Base-by-base conservation (phyloP, 2,888 invertebrate species). In the Myopa testacea region DNA sequence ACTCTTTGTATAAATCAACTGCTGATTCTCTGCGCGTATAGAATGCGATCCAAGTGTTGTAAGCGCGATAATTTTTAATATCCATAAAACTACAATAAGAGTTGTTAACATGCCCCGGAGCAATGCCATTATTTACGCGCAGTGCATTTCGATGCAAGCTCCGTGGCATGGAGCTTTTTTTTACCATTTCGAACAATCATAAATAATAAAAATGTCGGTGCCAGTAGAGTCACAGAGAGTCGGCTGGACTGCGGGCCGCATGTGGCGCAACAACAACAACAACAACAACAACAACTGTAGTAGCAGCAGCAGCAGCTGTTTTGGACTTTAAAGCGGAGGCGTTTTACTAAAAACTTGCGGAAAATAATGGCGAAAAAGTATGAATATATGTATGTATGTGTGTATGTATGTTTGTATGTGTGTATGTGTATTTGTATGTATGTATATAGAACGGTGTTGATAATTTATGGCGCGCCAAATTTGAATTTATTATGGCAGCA, bases 381-480 rank as follows among this genome's bases (percentile, higher is more conserved):
- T n/a, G n/a, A n/a, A n/a, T n/a, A n/a, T n/a, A n/a, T n/a, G n/a
- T n/a, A n/a, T n/a, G n/a, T 52, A 52, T 19, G 12, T n/a, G 14
- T 34, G 3, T 50, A 34, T 34, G n/a, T 50, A 26, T 50, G 45
- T 50, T 40, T 50, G 26, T 12, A 45, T 55, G 16, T 71, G 62
- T 63, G n/a, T 52, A 52, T 19, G 12, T n/a, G 14, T 34, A 8
- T 50, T 16, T 34, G n/a, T 50, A 26, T 50, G 45, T 50, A 45
- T 55, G 16, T 71, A 50, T 63, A 62, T 40, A 58, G 68, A 19
- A 52, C 26, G 62, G 62, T 1, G 79, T 69, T 74, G 81, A 82
- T 82, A 84, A 86, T 87, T 87, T 86, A 86, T 87, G 82, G 84
- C 80, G 83, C 82, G 82, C 83, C 85, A 86, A 86, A 87, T 86